Conservation (phyloP, 2,797 vertebrate species). For the Mormyrus proboscirostris region DNA sequence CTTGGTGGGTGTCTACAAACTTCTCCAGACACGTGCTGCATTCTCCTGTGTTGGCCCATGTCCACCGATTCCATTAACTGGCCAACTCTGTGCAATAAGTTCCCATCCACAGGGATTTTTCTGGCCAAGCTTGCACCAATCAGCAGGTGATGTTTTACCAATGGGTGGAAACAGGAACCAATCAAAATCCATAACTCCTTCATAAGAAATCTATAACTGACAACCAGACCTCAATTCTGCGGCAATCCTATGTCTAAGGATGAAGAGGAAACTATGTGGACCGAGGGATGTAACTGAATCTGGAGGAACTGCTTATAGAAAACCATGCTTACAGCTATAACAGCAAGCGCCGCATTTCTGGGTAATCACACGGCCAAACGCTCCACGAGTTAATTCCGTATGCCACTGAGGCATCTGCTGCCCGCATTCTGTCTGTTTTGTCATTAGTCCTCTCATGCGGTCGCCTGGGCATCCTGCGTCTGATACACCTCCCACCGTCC, state of each 20-base stretch:
- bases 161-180: neutral
- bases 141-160: neutral
- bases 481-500: neutral
- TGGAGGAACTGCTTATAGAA: neutral
- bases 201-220: neutral
- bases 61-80: neutral
- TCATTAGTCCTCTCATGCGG: neutral
- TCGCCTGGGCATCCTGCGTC: neutral
- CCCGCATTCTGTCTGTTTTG: neutral
- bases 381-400: neutral
- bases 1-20: neutral
- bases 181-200: neutral
- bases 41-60: neutral
- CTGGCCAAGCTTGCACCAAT: neutral
- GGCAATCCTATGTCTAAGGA: neutral
- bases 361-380: neutral
- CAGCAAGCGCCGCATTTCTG: neutral
- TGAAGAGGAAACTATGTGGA: neutral
- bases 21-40: neutral
- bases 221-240: neutral
- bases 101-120: neutral
- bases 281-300: neutral
- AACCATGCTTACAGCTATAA: neutral
- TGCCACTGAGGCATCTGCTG: neutral
- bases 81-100: neutral